Conservation (phyloP, 2,797 vertebrate genomes). For the Hemibagrus guttatus region DNA sequence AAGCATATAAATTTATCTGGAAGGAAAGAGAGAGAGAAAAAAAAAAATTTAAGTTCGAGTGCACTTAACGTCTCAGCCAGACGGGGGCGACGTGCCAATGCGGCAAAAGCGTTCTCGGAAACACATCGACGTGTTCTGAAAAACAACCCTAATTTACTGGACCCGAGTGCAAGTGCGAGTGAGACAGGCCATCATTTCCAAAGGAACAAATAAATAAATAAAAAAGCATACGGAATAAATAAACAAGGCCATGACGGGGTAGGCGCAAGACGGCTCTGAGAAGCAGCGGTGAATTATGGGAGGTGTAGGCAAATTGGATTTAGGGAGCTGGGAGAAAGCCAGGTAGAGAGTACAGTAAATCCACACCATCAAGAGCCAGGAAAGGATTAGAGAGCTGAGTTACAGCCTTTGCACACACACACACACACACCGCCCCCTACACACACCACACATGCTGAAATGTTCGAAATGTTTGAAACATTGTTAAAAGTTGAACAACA, state of each 20-base stretch:
- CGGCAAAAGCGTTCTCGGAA: conserved; percentile 31
- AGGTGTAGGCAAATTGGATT: conserved; percentile 55
- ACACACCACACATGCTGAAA: not conserved
- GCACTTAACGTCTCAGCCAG: conserved; percentile 59
- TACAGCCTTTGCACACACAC: conserved; percentile 55
- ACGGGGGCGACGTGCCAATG: conserved; percentile 72
- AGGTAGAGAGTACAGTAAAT: conserved; percentile 73
- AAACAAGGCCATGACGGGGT: conserved; percentile 61
- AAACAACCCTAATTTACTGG: conserved; percentile 65
- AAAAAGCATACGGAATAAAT: conserved; percentile 51
- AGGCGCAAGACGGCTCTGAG: conserved; percentile 61
- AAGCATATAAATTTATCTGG: conserved; percentile 63
- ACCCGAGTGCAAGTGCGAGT: conserved; percentile 51
- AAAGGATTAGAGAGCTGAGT: conserved; percentile 69
- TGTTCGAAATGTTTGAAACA: too few relatives aligned
- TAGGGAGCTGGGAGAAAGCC: conserved; percentile 59
- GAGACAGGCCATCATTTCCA: conserved; percentile 67
- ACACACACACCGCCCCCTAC: not conserved
- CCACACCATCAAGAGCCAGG: conserved; percentile 62
- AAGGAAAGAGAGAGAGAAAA: not conserved
- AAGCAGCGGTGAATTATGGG: conserved; percentile 67
- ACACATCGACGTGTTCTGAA: conserved; percentile 19
- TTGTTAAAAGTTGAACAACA: too few relatives aligned
- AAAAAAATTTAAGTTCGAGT: conserved; percentile 37
- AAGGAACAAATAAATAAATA: conserved; percentile 69